Conservation (phyloP, 2,113 vertebrate genomes). For the Clupea harengus region DNA sequence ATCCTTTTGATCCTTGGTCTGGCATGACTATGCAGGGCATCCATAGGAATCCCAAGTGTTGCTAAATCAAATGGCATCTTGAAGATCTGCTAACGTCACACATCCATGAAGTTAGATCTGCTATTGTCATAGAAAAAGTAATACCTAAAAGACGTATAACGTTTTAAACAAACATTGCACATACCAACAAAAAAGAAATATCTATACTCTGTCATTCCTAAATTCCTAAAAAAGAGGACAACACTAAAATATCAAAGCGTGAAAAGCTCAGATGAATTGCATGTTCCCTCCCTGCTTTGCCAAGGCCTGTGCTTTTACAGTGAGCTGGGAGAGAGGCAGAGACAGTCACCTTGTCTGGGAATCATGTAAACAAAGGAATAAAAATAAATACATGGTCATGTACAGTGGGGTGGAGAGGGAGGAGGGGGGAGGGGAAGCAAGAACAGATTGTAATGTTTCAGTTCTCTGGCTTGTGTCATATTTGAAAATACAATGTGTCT, state of each 20-base stretch:
- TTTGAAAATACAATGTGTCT: constrained; percentile 10
- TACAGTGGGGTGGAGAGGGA: neutral
- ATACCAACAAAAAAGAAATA: neutral
- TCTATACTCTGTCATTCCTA: neutral
- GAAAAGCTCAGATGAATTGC: neutral
- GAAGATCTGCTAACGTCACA: neutral
- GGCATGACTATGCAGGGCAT: constrained; percentile 47
- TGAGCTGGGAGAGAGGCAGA: constrained; percentile 7
- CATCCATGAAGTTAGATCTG: constrained; percentile 22
- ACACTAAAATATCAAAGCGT: neutral
- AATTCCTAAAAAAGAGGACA: neutral
- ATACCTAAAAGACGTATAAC: too few species aligned
- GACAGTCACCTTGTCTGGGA: constrained; percentile 7
- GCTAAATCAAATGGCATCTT: constrained; percentile 38
- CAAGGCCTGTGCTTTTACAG: neutral
- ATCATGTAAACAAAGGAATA: constrained; percentile 23
- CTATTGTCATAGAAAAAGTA: neutral
- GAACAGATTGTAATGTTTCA: constrained; percentile 6
- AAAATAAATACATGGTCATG: constrained; percentile 17
- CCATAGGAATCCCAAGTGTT: neutral
- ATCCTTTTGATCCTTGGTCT: constrained; percentile 33
- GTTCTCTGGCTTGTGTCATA: constrained; percentile 1
- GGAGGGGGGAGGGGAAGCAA: neutral
- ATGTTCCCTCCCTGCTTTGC: neutral
- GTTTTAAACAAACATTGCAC: too few species aligned